Evolutionary conservation across 2,888 invertebrate genomes (phyloP).

Genomic region (Amphipyra tragopoginis): DNA sequence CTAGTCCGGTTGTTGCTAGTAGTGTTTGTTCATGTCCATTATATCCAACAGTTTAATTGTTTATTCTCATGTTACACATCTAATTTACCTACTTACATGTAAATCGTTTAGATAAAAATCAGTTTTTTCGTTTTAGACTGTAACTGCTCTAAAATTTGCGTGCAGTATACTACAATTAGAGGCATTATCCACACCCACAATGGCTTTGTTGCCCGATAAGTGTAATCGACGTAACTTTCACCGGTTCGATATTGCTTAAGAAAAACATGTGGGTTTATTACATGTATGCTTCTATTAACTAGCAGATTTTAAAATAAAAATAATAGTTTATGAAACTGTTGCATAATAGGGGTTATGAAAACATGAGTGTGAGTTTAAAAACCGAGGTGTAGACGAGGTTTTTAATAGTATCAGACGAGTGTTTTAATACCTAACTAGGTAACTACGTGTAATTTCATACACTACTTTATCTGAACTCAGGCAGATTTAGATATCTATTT

Average conservation of each 20-base stretch:
- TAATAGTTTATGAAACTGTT: too few species aligned
- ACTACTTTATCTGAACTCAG: too few species aligned
- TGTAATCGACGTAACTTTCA: slow-evolving; percentile 61
- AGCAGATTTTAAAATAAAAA: slow-evolving; percentile 13
- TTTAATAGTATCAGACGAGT: too few species aligned
- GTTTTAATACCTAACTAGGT: too few species aligned
- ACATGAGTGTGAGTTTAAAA: too few species aligned
- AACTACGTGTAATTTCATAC: too few species aligned
- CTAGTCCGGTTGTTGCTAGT: too few species aligned
- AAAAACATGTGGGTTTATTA: slow-evolving; percentile 35
- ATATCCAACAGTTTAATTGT: neutral
- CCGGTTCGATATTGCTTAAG: slow-evolving; percentile 57
- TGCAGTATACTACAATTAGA: slow-evolving; percentile 39
- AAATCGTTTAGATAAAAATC: slow-evolving; percentile 25
- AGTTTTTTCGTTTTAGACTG: slow-evolving; percentile 9
- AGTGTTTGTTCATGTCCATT: too few species aligned
- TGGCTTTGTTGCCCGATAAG: slow-evolving; percentile 51
- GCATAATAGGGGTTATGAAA: too few species aligned
- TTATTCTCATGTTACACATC: slow-evolving; percentile 15
- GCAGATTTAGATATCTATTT: too few species aligned
- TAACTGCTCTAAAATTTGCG: slow-evolving; percentile 27
- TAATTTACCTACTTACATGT: slow-evolving; percentile 24
- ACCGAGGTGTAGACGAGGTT: too few species aligned
- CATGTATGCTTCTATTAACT: slow-evolving; percentile 37
- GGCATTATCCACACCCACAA: slow-evolving; percentile 29